These are phyloP conservation scores for Noctuana brunneofusca DNA, from an alignment of 2,888 invertebrate genomes.

Conservation along the genomic window DNA sequence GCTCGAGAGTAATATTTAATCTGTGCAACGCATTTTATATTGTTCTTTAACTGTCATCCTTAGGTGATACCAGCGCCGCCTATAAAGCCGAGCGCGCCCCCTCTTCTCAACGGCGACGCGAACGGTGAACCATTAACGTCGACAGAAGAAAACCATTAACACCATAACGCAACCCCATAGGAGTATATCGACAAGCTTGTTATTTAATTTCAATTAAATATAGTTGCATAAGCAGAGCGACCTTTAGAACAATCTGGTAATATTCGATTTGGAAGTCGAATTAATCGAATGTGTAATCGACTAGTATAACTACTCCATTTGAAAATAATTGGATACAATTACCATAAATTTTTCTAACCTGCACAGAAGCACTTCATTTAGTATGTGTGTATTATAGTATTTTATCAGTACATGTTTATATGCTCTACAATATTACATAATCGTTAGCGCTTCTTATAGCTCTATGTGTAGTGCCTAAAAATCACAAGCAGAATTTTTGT, in stretches of 20 bases:
- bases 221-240: conserved; percentile 19
- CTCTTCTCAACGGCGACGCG: conserved; percentile 66
- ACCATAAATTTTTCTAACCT: no score
- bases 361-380: no score
- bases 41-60: conserved; percentile 34
- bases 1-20: background rate
- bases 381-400: no score
- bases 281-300: no score
- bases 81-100: conserved; percentile 62
- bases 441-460: no score
- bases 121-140: conserved; percentile 64
- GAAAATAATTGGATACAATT: no score
- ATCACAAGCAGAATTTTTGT: no score
- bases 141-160: conserved; percentile 54
- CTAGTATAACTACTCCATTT: no score
- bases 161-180: conserved; percentile 38
- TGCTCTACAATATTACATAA: no score
- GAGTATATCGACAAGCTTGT: conserved; percentile 27
- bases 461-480: no score
- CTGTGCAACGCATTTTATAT: no score
- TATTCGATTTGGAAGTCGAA: conserved; percentile 1
- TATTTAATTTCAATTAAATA: conserved; percentile 32
- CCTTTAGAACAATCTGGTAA: conserved; percentile 18
- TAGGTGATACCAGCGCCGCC: conserved; percentile 79
- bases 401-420: no score